Base-by-base conservation (phyloP, 2,113 vertebrate species). In the Syngnathus scovelli region DNA sequence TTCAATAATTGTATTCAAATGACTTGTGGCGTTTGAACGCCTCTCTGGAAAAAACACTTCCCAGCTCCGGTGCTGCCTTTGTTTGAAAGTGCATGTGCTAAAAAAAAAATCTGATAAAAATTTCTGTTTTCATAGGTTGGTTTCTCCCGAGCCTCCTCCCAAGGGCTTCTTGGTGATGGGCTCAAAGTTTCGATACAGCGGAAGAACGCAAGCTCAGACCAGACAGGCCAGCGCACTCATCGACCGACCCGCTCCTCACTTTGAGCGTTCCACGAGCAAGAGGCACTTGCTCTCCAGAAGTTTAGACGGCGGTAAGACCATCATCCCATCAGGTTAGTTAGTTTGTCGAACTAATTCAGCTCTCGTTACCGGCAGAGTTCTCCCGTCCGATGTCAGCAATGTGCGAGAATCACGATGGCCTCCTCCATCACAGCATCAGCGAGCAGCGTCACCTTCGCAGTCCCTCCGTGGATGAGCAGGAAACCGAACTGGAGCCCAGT, bases 111-210 rank as follows among this genome's bases (percentile, higher is more conserved):
- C 16, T 13, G 49, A 56, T 23, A 2, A 0, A 11, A 0, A 0
- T 4, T 33, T 61, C 38, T 72, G 15, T 56, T 16, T 67, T 43
- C 44, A 66, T 66, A 99, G 97, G 82, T 86, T 99, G 76, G 96
- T 98, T 52, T 98, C 94, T 62, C 96, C 97, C 0, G 97, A 99
- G 77, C 96, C 96, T 1, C 95, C 96, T 16, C 97, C 96, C 0
- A 98, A 98, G 79, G 96, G 97, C 27, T 99, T 99, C 87, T 86
- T 99, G 78, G 96, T 98, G 74, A 98, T 98, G 96, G 97, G 97
- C 72, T 98, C 96, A 75, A 98, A 98, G 91, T 99, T 99, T 72
- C 93, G 97, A 67, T 99, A 98, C 88, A 99, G 97, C 0, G 97
- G 97, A 41, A 92, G 97, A 70, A 99, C 97, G 0, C 97, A 99